phyloP scores from a whole-genome alignment of 2,113 vertebrate genomes.

The Noctilio leporinus region DNA sequence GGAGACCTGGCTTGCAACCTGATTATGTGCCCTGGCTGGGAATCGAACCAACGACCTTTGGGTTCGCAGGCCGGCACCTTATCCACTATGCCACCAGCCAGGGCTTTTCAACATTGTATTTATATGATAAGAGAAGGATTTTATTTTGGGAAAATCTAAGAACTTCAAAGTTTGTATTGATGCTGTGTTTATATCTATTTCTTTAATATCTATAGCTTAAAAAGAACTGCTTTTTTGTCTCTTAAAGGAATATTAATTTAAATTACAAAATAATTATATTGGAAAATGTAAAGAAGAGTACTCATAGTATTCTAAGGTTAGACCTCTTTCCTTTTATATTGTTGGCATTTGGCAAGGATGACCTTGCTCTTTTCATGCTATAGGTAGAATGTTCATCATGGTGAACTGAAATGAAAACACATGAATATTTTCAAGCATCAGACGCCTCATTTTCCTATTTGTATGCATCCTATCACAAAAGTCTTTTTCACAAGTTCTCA shows the following conservation, averaged over 20 bases:
- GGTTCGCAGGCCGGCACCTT: no score
- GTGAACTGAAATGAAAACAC: neutral
- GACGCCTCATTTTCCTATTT: conserved; percentile 39
- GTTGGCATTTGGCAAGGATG: neutral
- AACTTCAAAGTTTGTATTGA: conserved; percentile 20
- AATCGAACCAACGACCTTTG: no score
- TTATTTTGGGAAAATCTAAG: conserved; percentile 30
- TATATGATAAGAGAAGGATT: neutral
- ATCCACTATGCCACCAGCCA: no score
- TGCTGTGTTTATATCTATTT: neutral
- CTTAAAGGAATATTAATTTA: conserved; percentile 30
- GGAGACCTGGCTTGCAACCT: no score
- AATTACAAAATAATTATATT: conserved; percentile 8
- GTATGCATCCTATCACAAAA: conserved; percentile 41
- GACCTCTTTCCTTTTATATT: neutral
- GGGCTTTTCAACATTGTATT: neutral
- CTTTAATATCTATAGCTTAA: neutral
- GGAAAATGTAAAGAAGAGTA: neutral
- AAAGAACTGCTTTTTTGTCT: neutral
- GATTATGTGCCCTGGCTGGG: no score
- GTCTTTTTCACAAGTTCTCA: conserved; percentile 29
- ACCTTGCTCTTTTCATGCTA: neutral
- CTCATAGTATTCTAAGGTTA: neutral
- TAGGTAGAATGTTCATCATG: conserved; percentile 23
- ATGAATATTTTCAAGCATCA: conserved; percentile 16